These are phyloP conservation scores for Girardinichthys multiradiatus DNA, from an alignment of 2,113 vertebrate genomes.

Conservation along the genomic window DNA sequence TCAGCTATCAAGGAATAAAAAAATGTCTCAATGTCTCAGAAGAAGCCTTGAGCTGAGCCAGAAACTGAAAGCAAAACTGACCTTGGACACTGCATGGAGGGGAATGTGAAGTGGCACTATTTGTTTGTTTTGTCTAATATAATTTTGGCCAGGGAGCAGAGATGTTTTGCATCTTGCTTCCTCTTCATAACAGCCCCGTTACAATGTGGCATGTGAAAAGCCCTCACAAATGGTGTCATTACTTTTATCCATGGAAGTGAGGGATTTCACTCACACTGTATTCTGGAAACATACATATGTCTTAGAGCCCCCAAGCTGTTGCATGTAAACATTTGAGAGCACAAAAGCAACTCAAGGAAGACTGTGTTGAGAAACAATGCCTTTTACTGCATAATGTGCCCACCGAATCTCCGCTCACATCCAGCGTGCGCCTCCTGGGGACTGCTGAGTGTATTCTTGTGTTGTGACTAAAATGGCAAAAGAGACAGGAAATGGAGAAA, in stretches of 20 bases:
- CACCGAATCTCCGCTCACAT: constrained; percentile 72
- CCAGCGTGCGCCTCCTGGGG: constrained; percentile 76
- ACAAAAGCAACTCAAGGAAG: constrained; percentile 76
- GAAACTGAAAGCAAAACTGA: constrained; percentile 49
- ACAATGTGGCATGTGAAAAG: constrained; percentile 39
- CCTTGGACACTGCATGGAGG: constrained; percentile 42
- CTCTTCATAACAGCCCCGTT: constrained; percentile 46
- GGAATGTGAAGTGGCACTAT: constrained; percentile 37
- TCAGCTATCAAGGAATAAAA: constrained; percentile 56
- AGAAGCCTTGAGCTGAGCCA: constrained; percentile 45
- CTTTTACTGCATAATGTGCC: constrained; percentile 72
- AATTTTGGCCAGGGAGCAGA: constrained; percentile 47
- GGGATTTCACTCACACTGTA: constrained; percentile 49
- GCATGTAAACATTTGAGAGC: constrained; percentile 83
- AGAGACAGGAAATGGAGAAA: constrained; percentile 64
- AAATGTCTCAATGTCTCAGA: constrained; percentile 57
- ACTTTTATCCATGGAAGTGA: constrained; percentile 49
- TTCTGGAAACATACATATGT: constrained; percentile 73
- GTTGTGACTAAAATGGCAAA: constrained; percentile 80
- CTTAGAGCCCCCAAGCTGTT: constrained; percentile 76
- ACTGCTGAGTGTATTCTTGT: constrained; percentile 77
- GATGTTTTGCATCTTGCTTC: constrained; percentile 28
- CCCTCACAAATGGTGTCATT: constrained; percentile 51
- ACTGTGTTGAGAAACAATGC: constrained; percentile 76
- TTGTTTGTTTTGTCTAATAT: constrained; percentile 63